phyloP scores from a whole-genome alignment of 1,140 invertebrate species.

The Aphelenchoides besseyi region DNA sequence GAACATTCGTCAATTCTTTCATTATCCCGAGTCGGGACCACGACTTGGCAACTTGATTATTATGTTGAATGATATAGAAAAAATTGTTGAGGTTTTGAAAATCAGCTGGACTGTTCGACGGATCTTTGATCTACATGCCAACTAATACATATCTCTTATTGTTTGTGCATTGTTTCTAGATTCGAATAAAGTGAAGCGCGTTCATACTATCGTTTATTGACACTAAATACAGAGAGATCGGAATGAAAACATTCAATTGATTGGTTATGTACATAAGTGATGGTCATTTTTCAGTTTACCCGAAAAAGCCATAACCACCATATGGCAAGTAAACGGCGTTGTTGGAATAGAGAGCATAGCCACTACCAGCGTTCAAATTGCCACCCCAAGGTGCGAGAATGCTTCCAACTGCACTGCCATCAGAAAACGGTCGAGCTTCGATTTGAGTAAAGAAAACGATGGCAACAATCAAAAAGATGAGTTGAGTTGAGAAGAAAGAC shows the following conservation, averaged over 20 bases:
- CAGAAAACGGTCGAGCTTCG: neutral
- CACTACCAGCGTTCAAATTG: neutral
- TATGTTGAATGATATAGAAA: neutral
- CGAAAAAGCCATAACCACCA: neutral
- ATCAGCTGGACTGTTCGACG: too few relatives aligned
- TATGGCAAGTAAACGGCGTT: neutral
- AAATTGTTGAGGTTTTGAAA: too few relatives aligned
- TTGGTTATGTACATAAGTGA: neutral
- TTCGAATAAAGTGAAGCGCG: too few relatives aligned
- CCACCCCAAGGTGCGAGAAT: neutral
- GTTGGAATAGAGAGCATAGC: neutral
- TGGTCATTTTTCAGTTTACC: neutral
- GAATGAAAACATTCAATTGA: too few relatives aligned
- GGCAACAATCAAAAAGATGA: neutral
- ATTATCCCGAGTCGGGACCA: neutral
- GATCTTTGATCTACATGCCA: too few relatives aligned
- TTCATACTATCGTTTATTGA: too few relatives aligned
- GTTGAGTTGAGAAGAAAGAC: neutral
- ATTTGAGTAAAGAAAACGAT: neutral
- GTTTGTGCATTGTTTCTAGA: too few relatives aligned
- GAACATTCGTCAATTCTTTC: neutral
- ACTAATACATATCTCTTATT: too few relatives aligned
- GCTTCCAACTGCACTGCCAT: neutral
- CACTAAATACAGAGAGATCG: too few relatives aligned
- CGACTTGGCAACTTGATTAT: neutral